These are phyloP conservation scores for Drosophila ananassae DNA, from an alignment of 1,140 invertebrate species.

Conservation along the genomic window DNA sequence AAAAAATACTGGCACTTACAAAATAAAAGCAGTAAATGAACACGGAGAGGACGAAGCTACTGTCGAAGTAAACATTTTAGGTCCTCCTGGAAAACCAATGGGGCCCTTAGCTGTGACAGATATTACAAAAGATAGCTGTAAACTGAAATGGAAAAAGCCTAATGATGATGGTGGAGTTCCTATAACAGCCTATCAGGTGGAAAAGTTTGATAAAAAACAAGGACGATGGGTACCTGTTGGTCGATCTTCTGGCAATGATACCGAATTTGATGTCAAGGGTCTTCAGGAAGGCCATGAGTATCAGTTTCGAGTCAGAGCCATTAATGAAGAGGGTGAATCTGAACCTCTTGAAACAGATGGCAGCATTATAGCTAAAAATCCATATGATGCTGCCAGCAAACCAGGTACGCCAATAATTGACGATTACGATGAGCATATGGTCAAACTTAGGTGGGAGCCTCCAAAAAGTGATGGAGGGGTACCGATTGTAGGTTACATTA, in stretches of 20 bases:
- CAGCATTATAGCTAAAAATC: slow-evolving; percentile 84
- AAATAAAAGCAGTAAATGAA: slow-evolving; percentile 95
- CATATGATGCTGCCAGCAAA: slow-evolving; percentile 92
- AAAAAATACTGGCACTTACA: slow-evolving; percentile 95
- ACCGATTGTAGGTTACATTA: slow-evolving; percentile 97
- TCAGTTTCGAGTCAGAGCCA: slow-evolving; percentile 98
- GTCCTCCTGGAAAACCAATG: slow-evolving; percentile 92
- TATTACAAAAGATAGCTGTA: slow-evolving; percentile 94
- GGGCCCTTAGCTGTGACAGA: slow-evolving; percentile 97
- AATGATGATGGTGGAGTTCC: slow-evolving; percentile 99
- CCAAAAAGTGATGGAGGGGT: slow-evolving; percentile 96
- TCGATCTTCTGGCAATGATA: slow-evolving; percentile 89
- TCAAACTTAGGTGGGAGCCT: slow-evolving; percentile 96
- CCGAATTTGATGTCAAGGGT: slow-evolving; percentile 95
- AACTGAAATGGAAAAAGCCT: slow-evolving; percentile 98
- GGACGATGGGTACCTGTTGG: slow-evolving; percentile 97
- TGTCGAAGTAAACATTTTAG: slow-evolving; percentile 96
- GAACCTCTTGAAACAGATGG: slow-evolving; percentile 96
- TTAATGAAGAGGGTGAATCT: slow-evolving; percentile 98
- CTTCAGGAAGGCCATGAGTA: slow-evolving; percentile 97
- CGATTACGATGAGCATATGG: slow-evolving; percentile 97
- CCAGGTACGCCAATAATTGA: slow-evolving; percentile 94
- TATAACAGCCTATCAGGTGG: slow-evolving; percentile 97
- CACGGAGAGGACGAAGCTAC: slow-evolving; percentile 97
- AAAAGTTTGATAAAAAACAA: slow-evolving; percentile 97